Evolutionary conservation across 2,888 invertebrate genomes (phyloP).

Genomic region (Cheiracanthium punctorium): DNA sequence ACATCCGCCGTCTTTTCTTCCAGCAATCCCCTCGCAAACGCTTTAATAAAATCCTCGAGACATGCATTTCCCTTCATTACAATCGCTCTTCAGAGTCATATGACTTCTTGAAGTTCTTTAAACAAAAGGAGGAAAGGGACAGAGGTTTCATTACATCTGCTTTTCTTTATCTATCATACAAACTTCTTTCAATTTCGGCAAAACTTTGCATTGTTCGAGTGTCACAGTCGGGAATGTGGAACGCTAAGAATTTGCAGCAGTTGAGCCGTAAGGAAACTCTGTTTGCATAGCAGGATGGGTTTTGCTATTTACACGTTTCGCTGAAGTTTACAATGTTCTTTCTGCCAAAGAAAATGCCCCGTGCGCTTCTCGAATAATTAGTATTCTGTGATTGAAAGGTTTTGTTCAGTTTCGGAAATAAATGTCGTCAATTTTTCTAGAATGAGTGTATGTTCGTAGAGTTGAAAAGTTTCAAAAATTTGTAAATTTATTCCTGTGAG

Average conservation of each 20-base stretch:
- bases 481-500: too few relatives aligned
- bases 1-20: neutral
- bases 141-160: neutral
- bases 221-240: neutral
- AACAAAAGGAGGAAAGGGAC: conserved; percentile 22
- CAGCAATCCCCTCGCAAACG: neutral
- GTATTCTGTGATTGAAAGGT: neutral
- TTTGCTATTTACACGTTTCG: neutral
- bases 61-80: conserved; percentile 10
- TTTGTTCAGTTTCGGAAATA: neutral
- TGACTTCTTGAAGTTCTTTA: conserved; percentile 18
- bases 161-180: conserved; percentile 15
- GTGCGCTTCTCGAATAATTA: neutral
- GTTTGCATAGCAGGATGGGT: neutral
- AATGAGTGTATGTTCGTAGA: too few relatives aligned
- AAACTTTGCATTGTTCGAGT: conserved; percentile 6
- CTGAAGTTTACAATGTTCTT: neutral
- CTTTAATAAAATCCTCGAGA: conserved; percentile 20
- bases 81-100: conserved; percentile 2
- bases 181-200: conserved; percentile 8
- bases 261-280: neutral
- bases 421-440: neutral
- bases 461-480: too few relatives aligned
- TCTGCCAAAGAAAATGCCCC: neutral
- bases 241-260: neutral